These are phyloP conservation scores for Eudyptes chrysolophus DNA, from an alignment of 2,113 vertebrate species.

Conservation along the genomic window DNA sequence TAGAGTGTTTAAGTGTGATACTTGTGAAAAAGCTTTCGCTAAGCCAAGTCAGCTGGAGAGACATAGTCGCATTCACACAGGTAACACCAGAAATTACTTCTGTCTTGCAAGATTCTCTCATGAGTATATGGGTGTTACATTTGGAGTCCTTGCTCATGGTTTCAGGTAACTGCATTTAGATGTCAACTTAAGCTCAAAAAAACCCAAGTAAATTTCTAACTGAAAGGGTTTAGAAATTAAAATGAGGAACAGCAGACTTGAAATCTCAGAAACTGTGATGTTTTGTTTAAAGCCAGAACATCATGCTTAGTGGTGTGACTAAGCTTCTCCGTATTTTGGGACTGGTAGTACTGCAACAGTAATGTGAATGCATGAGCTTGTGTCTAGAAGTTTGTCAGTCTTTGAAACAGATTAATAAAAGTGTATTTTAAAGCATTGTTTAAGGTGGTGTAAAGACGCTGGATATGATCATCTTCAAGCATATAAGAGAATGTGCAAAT, in stretches of 20 bases:
- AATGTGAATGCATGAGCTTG: not conserved
- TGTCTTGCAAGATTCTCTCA: not conserved
- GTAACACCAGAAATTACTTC: slow-evolving; percentile 60
- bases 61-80: slow-evolving; percentile 96
- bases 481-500: not conserved
- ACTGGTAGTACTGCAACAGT: not conserved
- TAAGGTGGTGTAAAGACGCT: not conserved
- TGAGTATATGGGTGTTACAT: not conserved
- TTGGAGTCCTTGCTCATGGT: not conserved
- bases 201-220: not conserved
- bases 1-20: slow-evolving; percentile 88
- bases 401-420: not conserved
- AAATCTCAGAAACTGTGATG: not conserved
- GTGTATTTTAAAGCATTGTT: not conserved
- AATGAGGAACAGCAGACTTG: not conserved
- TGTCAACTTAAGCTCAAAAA: not conserved
- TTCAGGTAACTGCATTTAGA: not conserved
- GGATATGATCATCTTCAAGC: not conserved
- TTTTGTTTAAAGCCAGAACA: not conserved
- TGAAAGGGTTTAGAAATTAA: not conserved
- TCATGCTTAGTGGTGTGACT: not conserved
- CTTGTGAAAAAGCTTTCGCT: slow-evolving; percentile 93
- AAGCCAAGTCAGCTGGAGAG: slow-evolving; percentile 97
- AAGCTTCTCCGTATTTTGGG: not conserved
- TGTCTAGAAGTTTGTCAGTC: not conserved